These are phyloP conservation scores for Gopherus evgoodei DNA, from an alignment of 2,113 vertebrate species.

Conservation along the genomic window DNA sequence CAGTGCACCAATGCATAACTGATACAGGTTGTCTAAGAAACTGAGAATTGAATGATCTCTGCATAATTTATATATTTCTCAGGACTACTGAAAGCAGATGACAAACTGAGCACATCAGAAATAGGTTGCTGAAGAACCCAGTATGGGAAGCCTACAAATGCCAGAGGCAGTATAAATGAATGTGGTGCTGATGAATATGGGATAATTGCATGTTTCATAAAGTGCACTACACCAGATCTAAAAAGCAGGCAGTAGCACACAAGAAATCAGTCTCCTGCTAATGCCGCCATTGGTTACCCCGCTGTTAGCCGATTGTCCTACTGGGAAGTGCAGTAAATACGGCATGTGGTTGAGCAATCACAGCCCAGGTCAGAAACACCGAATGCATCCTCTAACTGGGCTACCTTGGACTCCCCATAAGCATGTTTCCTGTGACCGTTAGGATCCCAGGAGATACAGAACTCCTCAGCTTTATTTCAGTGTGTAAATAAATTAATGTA, in stretches of 20 bases:
- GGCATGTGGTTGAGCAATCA: not conserved
- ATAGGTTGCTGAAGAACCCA: slow-evolving; percentile 59
- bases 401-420: not conserved
- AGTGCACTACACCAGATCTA: slow-evolving; percentile 48
- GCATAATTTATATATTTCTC: slow-evolving; percentile 20
- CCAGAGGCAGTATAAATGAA: slow-evolving; percentile 52
- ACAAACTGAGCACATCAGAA: slow-evolving; percentile 57
- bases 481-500: not conserved
- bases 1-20: slow-evolving; percentile 40
- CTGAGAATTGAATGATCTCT: slow-evolving; percentile 65
- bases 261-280: not conserved
- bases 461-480: not conserved
- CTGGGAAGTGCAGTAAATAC: slow-evolving; percentile 21
- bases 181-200: slow-evolving; percentile 36
- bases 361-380: not conserved
- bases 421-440: not conserved
- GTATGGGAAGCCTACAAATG: not conserved
- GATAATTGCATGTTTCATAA: slow-evolving; percentile 61
- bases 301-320: slow-evolving; percentile 12
- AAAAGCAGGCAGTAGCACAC: slow-evolving; percentile 33
- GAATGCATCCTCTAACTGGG: not conserved
- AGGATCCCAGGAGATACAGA: not conserved
- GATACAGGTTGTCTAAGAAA: slow-evolving; percentile 69
- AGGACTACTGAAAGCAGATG: slow-evolving; percentile 56
- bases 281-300: not conserved